phyloP scores from a whole-genome alignment of 2,113 vertebrate genomes.

The Anolis sagrei region DNA sequence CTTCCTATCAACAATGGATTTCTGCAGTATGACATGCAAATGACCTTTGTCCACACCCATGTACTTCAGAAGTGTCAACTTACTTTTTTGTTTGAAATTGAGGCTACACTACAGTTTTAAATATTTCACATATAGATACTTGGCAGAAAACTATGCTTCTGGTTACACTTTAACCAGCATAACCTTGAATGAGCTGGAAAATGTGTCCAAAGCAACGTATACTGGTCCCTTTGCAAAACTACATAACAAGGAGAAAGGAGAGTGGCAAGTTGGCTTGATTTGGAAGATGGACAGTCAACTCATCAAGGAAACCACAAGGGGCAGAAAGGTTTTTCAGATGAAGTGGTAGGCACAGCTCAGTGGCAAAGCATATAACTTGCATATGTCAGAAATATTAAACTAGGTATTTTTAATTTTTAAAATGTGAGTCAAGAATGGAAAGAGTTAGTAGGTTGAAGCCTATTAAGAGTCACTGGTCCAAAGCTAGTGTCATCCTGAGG shows the following conservation, averaged over 20 bases:
- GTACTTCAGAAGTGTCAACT: neutral
- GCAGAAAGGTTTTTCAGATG: neutral
- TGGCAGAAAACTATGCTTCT: conserved; percentile 18
- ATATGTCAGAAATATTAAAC: no score
- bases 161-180: conserved; percentile 64
- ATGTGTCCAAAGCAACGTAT: neutral
- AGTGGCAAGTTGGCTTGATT: neutral
- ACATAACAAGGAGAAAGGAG: neutral
- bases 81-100: neutral
- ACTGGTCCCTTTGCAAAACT: conserved; percentile 34
- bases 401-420: no score
- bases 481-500: no score
- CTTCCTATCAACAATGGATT: neutral
- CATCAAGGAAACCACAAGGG: neutral
- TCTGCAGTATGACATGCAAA: neutral
- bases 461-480: no score
- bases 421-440: no score
- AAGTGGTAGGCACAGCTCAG: neutral
- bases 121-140: neutral
- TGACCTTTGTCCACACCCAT: neutral
- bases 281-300: neutral
- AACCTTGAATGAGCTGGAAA: conserved; percentile 21
- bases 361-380: neutral
- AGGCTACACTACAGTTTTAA: neutral
- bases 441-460: no score